These are phyloP conservation scores for Temnothorax rugatulus DNA, from an alignment of 2,888 invertebrate genomes.

Conservation along the genomic window DNA sequence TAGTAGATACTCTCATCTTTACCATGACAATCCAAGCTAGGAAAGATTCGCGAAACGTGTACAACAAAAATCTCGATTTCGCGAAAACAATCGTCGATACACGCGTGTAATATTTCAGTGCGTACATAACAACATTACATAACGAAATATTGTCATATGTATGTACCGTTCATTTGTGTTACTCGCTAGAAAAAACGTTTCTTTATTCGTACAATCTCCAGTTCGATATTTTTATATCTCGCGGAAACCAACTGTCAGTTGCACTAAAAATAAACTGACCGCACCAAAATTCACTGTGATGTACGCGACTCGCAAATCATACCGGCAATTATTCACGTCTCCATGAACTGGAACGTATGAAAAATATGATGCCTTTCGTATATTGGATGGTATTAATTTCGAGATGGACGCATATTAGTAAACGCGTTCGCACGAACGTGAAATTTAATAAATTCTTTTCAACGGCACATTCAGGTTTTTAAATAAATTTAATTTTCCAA, in stretches of 20 bases:
- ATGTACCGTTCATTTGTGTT: constrained; percentile 12
- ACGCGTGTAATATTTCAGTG: neutral
- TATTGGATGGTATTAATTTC: constrained; percentile 43
- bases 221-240: constrained; percentile 47
- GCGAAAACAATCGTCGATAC: constrained; percentile 27
- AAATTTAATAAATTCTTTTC: constrained; percentile 29
- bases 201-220: neutral
- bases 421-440: constrained; percentile 7
- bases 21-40: neutral
- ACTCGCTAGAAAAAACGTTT: constrained; percentile 15
- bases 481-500: neutral
- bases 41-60: neutral
- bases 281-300: constrained; percentile 29
- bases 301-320: constrained; percentile 39
- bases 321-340: constrained; percentile 42
- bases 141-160: constrained; percentile 5
- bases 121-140: constrained; percentile 11
- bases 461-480: neutral
- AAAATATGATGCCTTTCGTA: constrained; percentile 40
- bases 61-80: neutral
- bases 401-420: constrained; percentile 22
- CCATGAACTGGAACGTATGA: constrained; percentile 26
- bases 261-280: constrained; percentile 44
- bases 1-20: constrained; percentile 34
- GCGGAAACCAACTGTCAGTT: constrained; percentile 46